These are phyloP conservation scores for Spisula subtruncata DNA, from an alignment of 2,888 invertebrate genomes.

Conservation along the genomic window DNA sequence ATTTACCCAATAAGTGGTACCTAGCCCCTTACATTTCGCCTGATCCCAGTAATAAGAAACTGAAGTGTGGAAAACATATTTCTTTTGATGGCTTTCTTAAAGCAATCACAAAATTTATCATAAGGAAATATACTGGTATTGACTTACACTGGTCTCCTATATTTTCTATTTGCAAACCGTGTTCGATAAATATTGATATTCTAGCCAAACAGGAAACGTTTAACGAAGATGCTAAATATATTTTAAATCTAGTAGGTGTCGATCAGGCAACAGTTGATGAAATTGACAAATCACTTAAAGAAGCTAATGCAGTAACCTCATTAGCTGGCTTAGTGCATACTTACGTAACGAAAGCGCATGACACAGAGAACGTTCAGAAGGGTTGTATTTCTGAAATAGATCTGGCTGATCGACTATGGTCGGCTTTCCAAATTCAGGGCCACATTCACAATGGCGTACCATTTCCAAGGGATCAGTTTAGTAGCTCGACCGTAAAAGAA, in stretches of 20 bases:
- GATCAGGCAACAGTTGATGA: slow-evolving; percentile 40
- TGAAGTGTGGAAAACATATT: slow-evolving; percentile 59
- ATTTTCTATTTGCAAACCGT: slow-evolving; percentile 64
- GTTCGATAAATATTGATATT: slow-evolving; percentile 51
- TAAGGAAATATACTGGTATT: not conserved
- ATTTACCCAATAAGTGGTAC: slow-evolving; percentile 66
- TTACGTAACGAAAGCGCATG: slow-evolving; percentile 62
- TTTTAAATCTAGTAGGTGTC: slow-evolving; percentile 58
- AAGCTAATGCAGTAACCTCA: slow-evolving; percentile 30
- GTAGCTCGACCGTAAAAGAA: slow-evolving; percentile 20
- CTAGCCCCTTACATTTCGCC: slow-evolving; percentile 38
- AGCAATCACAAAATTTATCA: not conserved
- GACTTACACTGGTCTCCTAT: slow-evolving; percentile 67
- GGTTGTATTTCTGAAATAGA: slow-evolving; percentile 56
- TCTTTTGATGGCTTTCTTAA: slow-evolving; percentile 59
- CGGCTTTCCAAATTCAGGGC: slow-evolving; percentile 64
- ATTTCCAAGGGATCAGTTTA: slow-evolving; percentile 53
- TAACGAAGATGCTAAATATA: slow-evolving; percentile 65
- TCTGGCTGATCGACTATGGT: slow-evolving; percentile 60
- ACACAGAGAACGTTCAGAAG: slow-evolving; percentile 30
- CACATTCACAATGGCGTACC: slow-evolving; percentile 59
- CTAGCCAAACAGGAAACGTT: slow-evolving; percentile 67
- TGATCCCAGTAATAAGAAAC: not conserved
- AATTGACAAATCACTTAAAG: slow-evolving; percentile 44
- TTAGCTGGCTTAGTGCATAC: slow-evolving; percentile 55